Evolutionary conservation across 2,797 vertebrate genomes (phyloP).

Genomic region (Dicrostonyx torquatus): DNA sequence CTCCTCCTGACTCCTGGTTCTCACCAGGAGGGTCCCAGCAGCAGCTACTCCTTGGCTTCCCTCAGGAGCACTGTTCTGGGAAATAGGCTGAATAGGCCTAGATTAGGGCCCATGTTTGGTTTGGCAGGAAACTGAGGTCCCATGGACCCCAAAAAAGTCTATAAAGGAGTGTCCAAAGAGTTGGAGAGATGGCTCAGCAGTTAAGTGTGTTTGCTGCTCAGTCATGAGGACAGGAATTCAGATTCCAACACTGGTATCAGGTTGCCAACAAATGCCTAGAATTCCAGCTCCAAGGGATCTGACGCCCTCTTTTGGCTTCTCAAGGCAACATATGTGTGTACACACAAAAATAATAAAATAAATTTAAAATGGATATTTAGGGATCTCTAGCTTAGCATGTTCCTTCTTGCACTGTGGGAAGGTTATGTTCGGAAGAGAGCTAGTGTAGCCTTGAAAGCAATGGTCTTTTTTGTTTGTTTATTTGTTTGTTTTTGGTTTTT

Average conservation of each 20-base stretch:
- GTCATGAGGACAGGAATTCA: not conserved
- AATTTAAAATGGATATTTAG: not conserved
- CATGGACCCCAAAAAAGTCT: not conserved
- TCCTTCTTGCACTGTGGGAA: not conserved
- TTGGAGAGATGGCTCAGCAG: not conserved
- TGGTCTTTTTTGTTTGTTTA: no score
- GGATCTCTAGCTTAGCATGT: not conserved
- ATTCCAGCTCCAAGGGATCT: not conserved
- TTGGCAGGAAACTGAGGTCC: slow-evolving; percentile 11
- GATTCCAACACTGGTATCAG: not conserved
- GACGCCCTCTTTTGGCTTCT: not conserved
- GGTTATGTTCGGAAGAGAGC: not conserved
- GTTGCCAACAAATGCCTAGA: not conserved
- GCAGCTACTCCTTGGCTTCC: not conserved
- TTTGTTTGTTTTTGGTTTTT: no score
- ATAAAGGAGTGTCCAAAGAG: not conserved
- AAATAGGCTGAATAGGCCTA: not conserved
- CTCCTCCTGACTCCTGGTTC: not conserved
- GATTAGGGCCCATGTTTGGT: not conserved
- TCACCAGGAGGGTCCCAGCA: not conserved
- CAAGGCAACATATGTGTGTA: not conserved
- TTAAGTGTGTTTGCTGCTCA: not conserved
- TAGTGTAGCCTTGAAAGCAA: not conserved
- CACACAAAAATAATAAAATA: not conserved
- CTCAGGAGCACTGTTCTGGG: not conserved